Conservation (phyloP, 2,113 vertebrate species). For the Platanista minor region DNA sequence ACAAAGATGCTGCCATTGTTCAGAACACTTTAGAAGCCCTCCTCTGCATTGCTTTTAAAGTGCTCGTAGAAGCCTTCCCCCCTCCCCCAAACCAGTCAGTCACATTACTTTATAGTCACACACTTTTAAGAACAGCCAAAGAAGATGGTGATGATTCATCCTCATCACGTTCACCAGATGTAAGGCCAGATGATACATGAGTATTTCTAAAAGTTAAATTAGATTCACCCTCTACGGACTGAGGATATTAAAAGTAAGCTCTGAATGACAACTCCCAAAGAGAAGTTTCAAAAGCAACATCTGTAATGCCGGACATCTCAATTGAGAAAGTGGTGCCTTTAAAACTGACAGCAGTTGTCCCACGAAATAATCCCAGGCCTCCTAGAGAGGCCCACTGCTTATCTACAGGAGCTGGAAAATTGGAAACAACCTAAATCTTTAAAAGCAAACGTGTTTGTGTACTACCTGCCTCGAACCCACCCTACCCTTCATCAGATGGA, state of each 20-base stretch:
- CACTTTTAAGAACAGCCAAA: constrained; percentile 8
- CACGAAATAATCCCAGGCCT: not conserved
- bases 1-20: not conserved
- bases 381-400: not conserved
- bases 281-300: constrained; percentile 21
- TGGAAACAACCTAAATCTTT: not conserved
- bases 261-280: constrained; percentile 41
- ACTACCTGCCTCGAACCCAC: not conserved
- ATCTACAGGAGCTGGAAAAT: not conserved
- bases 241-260: constrained; percentile 44
- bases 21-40: not conserved
- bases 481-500: not conserved
- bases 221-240: constrained; percentile 29
- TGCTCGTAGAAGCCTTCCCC: not conserved
- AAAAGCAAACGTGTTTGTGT: not conserved
- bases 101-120: not conserved
- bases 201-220: constrained; percentile 54
- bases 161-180: constrained; percentile 32
- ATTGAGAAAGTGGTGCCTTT: not conserved
- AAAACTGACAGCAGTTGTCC: not conserved
- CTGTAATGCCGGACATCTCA: not conserved
- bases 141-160: constrained; percentile 4
- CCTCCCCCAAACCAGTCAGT: not conserved
- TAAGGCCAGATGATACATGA: constrained; percentile 55
- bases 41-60: not conserved